These are phyloP conservation scores for Meloidogyne hapla DNA, from an alignment of 1,140 invertebrate genomes.

Conservation along the genomic window DNA sequence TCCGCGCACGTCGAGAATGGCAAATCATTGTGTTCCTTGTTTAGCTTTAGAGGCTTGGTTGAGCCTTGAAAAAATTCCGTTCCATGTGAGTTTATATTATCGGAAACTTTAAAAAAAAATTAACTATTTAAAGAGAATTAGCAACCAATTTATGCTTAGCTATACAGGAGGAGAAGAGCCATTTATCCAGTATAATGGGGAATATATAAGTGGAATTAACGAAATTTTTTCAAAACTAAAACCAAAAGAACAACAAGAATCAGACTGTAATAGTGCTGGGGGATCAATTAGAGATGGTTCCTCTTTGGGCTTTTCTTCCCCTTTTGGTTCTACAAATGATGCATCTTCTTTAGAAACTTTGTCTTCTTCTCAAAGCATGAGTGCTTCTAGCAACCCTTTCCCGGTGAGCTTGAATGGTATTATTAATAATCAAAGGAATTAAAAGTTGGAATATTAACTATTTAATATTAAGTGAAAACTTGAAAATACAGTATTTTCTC, in stretches of 20 bases:
- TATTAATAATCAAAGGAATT: no score
- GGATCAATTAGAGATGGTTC: background rate
- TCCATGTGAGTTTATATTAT: background rate
- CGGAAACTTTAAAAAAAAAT: no score
- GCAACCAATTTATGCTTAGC: background rate
- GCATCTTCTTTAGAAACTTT: background rate
- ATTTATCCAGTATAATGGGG: background rate
- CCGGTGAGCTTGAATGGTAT: background rate
- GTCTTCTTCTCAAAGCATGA: background rate
- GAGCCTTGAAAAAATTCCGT: conserved; percentile 15
- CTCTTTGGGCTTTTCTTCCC: background rate
- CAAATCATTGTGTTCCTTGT: conserved; percentile 7
- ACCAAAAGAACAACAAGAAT: background rate
- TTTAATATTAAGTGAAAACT: no score
- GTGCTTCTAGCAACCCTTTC: background rate
- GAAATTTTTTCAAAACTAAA: background rate
- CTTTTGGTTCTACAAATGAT: background rate
- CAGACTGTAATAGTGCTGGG: background rate
- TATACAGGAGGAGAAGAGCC: background rate
- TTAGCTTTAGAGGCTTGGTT: conserved; percentile 25
- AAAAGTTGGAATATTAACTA: no score
- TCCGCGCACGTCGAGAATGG: conserved; percentile 1
- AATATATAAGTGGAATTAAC: background rate
- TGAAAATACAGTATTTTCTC: no score
- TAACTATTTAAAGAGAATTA: background rate